Percentiles rank a stretch among this genome's conserved stretches.
phyloP scores from a whole-genome alignment of 2,888 invertebrate species.

The Charanyca ferruginea region DNA sequence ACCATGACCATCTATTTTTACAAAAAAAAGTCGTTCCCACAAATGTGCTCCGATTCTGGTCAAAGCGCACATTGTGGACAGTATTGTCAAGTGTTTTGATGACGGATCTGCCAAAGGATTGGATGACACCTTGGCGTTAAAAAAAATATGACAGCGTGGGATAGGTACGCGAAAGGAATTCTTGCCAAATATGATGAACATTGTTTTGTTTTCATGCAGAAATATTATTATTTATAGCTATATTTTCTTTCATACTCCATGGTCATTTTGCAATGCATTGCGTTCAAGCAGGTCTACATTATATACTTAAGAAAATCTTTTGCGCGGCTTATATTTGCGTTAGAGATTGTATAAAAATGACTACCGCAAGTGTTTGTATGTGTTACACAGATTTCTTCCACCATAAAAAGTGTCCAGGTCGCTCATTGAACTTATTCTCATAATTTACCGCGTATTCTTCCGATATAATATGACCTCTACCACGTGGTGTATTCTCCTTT shows the following conservation, averaged over 20 bases:
- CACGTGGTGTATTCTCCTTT: constrained; percentile 34
- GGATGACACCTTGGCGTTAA: constrained; percentile 79
- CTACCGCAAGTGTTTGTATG: constrained; percentile 16
- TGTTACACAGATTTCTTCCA: constrained; percentile 70
- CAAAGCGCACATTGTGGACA: constrained; percentile 86
- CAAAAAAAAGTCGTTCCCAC: constrained; percentile 75
- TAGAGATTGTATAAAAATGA: constrained; percentile 25
- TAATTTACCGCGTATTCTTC: constrained; percentile 66
- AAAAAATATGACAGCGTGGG: constrained; percentile 89
- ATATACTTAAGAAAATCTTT: background rate
- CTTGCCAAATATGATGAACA: constrained; percentile 30
- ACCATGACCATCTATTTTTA: constrained; percentile 67
- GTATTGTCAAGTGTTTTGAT: constrained; percentile 76
- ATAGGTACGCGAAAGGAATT: constrained; percentile 57
- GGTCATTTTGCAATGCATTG: background rate
- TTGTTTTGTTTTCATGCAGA: constrained; percentile 20
- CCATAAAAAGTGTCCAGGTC: constrained; percentile 73
- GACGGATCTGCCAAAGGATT: constrained; percentile 84
- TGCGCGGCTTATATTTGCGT: background rate
- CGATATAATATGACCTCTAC: constrained; percentile 63
- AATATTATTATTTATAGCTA: background rate
- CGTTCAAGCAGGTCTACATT: background rate
- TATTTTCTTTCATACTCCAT: background rate
- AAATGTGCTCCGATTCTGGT: constrained; percentile 87
- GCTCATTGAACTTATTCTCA: constrained; percentile 77